Evolutionary conservation across 2,797 vertebrate genomes (phyloP), one percentile per base, ranked within the genome.

Genomic region (Helarctos malayanus): DNA sequence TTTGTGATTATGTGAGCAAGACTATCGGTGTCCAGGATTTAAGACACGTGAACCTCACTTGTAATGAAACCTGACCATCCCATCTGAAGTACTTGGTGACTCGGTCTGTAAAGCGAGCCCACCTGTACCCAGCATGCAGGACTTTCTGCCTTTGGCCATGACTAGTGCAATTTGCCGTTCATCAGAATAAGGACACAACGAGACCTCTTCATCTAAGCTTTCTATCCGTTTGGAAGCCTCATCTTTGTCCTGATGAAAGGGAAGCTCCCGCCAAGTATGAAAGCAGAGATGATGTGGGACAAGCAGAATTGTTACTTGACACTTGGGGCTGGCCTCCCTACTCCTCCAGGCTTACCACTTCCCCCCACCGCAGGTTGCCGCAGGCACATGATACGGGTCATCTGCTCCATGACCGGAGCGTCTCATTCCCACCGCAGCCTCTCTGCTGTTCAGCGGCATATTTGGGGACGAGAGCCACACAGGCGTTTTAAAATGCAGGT

Each of bases 361-460:
- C 5, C 54, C 23, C 25, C 19, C n/a, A 13, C 2, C 9, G 38
- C 14, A 9, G 25, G 7, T 49, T n/a, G 4, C 8, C 1, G 7
- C 4, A 0, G 1, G 4, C 18, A 29, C 2, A 5, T 2, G 4
- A 4, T 10, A 3, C 2, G n/a, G 52, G 57, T 63, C 41, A 32
- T 11, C 18, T 32, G 35, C 2, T 84, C 59, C 32, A 7, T 23
- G 32, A 75, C 0, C 2, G 0, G 38, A 78, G 38, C 1, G 7
- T 18, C 69, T 93, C 38, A 21, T 89, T 11, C 21, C 57, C 15
- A 45, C 10, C 15, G 49, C 16, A 49, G 57, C 73, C 45, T 2
- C 0, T 80, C 81, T 92, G n/a, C 25, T 47, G 8, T 13, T 29
- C 52, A 61, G 45, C 29, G 38, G 61, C 52, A 82, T 61, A 35